Conservation (phyloP, 2,888 invertebrate genomes). For the Athalia circularis region DNA sequence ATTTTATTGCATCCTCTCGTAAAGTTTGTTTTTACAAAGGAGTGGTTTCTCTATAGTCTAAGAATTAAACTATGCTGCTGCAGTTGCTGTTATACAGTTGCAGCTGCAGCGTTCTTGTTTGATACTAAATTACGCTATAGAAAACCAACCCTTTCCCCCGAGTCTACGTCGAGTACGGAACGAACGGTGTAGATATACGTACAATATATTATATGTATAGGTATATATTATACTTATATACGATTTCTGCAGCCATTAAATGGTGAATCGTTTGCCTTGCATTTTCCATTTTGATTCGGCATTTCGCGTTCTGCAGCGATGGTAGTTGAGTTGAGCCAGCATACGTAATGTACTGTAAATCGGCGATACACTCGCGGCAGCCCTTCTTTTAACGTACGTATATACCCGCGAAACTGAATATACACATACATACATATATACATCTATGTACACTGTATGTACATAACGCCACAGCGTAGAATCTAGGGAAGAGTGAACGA, state of each 20-base stretch:
- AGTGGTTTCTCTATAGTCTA: background rate
- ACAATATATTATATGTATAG: conserved; percentile 13
- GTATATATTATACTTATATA: background rate
- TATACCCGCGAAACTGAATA: too few relatives aligned
- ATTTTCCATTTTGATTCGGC: conserved; percentile 39
- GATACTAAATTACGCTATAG: conserved; percentile 20
- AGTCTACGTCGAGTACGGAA: background rate
- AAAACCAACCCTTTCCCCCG: background rate
- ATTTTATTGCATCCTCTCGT: conserved; percentile 38
- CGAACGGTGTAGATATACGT: background rate
- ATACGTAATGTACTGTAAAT: conserved; percentile 45
- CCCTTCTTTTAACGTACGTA: background rate
- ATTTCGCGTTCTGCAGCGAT: conserved; percentile 24
- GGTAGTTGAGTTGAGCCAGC: conserved; percentile 20
- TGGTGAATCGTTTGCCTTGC: conserved; percentile 37
- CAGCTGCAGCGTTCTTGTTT: background rate
- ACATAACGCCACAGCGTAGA: background rate
- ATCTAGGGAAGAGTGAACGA: conserved; percentile 24
- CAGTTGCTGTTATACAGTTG: background rate
- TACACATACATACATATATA: too few relatives aligned
- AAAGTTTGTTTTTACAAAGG: conserved; percentile 27
- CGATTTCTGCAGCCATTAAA: conserved; percentile 37
- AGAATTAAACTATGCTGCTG: background rate
- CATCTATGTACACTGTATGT: too few relatives aligned
- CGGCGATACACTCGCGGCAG: conserved; percentile 37